phyloP scores from a whole-genome alignment of 2,113 vertebrate species.

The Axis porcinus region DNA sequence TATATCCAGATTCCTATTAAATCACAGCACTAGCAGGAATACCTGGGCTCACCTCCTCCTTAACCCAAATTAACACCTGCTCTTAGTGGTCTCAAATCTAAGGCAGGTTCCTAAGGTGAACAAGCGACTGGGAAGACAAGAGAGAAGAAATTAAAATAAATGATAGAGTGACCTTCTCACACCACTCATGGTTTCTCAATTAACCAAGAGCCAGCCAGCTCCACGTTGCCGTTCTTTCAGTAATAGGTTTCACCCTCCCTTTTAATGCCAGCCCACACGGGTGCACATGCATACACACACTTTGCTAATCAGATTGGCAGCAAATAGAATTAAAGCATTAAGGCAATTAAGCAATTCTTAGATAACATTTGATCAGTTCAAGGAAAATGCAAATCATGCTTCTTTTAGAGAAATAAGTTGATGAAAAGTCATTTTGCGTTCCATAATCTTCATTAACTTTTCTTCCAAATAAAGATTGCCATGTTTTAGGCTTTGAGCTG shows the following conservation, averaged over 20 bases:
- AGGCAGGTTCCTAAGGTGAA: slow-evolving; percentile 70
- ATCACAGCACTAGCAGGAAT: slow-evolving; percentile 71
- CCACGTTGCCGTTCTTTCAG: background rate
- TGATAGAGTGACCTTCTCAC: slow-evolving; percentile 67
- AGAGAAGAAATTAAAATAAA: slow-evolving; percentile 63
- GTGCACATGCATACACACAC: slow-evolving; percentile 55
- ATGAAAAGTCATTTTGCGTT: slow-evolving; percentile 48
- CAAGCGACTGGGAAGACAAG: slow-evolving; percentile 61
- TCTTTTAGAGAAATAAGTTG: slow-evolving; percentile 69
- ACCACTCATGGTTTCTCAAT: slow-evolving; percentile 58
- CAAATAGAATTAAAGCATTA: slow-evolving; percentile 86
- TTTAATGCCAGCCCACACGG: slow-evolving; percentile 50
- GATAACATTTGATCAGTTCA: slow-evolving; percentile 79
- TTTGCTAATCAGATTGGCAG: slow-evolving; percentile 82
- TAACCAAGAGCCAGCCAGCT: slow-evolving; percentile 43
- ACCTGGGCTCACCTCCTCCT: slow-evolving; percentile 79
- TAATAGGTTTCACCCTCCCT: slow-evolving; percentile 62
- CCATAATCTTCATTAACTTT: slow-evolving; percentile 46
- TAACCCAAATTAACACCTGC: slow-evolving; percentile 83
- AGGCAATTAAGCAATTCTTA: slow-evolving; percentile 82
- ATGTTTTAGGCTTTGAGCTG: background rate
- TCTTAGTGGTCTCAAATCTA: slow-evolving; percentile 74
- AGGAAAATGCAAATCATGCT: slow-evolving; percentile 77
- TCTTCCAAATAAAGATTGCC: slow-evolving; percentile 23
- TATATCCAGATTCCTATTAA: slow-evolving; percentile 79